Evolutionary conservation across 2,113 vertebrate genomes (phyloP).

Genomic region (Callaeas wilsoni): DNA sequence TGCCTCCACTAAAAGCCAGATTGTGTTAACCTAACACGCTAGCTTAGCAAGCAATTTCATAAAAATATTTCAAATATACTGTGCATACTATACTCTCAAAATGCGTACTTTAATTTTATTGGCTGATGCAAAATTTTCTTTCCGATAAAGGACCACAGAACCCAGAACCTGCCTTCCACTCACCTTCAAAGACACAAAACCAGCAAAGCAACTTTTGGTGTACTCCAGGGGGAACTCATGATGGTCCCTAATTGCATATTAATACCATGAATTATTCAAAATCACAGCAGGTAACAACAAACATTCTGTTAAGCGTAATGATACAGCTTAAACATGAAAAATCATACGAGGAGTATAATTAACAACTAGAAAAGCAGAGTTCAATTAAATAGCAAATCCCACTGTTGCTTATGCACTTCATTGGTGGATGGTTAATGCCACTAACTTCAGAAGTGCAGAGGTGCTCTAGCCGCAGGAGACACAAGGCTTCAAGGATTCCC

Average conservation of each 20-base stretch:
- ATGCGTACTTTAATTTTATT: not conserved
- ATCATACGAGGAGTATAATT: not conserved
- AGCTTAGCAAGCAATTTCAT: not conserved
- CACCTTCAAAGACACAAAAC: not conserved
- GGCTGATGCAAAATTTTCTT: not conserved
- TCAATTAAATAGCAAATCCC: not conserved
- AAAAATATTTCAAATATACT: not conserved
- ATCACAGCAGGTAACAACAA: slow-evolving; percentile 10
- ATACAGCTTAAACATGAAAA: not conserved
- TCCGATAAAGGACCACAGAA: not conserved
- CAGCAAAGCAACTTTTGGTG: not conserved
- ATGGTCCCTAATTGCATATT: not conserved
- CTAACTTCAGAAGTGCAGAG: not conserved
- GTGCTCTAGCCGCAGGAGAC: not conserved
- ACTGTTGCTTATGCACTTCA: not conserved
- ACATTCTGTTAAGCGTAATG: not conserved
- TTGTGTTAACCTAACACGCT: no score
- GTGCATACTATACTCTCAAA: not conserved
- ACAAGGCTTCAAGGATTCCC: not conserved
- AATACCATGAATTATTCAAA: not conserved
- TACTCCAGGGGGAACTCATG: not conserved
- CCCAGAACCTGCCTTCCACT: not conserved
- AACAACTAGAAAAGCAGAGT: not conserved
- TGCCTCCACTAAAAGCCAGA: no score
- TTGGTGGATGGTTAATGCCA: not conserved